Evolutionary conservation across 92 coral and sea anemone species (phyloP).

Genomic region (Siderastrea siderea): DNA sequence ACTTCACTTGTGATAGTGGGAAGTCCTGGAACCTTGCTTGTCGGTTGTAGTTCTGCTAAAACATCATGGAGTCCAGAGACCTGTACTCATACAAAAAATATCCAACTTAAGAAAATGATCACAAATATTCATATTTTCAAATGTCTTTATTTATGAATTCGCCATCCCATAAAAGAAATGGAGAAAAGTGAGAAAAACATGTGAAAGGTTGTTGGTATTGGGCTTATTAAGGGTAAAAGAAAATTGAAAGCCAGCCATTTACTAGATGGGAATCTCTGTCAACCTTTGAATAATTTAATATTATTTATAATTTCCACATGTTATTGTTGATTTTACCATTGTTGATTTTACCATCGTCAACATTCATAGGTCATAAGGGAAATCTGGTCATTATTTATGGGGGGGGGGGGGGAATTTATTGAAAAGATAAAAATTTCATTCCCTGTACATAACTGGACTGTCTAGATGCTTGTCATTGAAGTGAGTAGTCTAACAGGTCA

Average conservation of each 20-base stretch:
- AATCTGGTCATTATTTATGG: too few species aligned
- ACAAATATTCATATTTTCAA: neutral
- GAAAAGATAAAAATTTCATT: too few species aligned
- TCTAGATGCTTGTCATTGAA: too few species aligned
- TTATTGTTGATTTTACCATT: too few species aligned
- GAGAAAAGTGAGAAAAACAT: neutral
- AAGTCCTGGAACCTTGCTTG: slow-evolving; percentile 12
- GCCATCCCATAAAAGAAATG: neutral
- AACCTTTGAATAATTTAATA: neutral
- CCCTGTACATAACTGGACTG: too few species aligned
- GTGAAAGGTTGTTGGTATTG: neutral
- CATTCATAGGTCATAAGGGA: too few species aligned
- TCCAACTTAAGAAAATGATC: neutral
- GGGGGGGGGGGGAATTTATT: too few species aligned
- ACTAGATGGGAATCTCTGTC: neutral
- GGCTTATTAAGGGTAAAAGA: neutral
- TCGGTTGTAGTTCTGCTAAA: slow-evolving; percentile 10
- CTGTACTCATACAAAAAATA: neutral
- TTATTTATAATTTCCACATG: too few species aligned
- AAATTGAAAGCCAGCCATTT: neutral
- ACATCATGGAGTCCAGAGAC: slow-evolving; percentile 8
- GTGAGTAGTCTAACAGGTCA: too few species aligned
- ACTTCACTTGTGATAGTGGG: slow-evolving; percentile 45
- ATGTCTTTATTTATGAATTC: neutral
- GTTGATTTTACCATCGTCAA: too few species aligned